A percentile compares a stretch with the other conserved stretches of the same genome.
Conservation (phyloP, 2,888 invertebrate genomes). For the Yponomeuta malinellus region DNA sequence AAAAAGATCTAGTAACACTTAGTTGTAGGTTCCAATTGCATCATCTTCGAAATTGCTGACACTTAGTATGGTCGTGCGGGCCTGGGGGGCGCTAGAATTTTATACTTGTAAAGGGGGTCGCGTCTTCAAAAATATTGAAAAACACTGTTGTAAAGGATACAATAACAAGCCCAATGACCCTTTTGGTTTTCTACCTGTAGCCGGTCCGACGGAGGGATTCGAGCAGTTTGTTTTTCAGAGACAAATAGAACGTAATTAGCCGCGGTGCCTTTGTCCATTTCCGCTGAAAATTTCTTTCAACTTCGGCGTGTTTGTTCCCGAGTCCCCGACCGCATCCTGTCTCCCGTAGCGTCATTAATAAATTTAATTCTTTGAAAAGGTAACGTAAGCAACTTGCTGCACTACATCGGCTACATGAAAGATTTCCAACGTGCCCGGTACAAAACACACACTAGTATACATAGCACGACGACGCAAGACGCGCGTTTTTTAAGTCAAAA, state of each 20-base stretch:
- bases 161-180: not conserved
- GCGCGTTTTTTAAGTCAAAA: too few relatives aligned
- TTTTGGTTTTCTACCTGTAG: constrained; percentile 27
- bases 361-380: constrained; percentile 31
- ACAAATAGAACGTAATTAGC: constrained; percentile 61
- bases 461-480: too few relatives aligned
- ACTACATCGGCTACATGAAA: not conserved
- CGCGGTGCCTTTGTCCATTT: constrained; percentile 56
- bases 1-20: too few relatives aligned
- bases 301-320: constrained; percentile 21
- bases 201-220: constrained; percentile 33
- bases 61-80: too few relatives aligned
- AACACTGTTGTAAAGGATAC: not conserved
- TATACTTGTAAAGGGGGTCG: too few relatives aligned
- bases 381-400: not conserved
- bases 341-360: constrained; percentile 33
- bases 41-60: too few relatives aligned
- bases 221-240: constrained; percentile 49
- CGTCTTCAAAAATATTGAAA: too few relatives aligned
- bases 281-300: constrained; percentile 53
- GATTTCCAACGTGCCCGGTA: not conserved
- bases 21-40: too few relatives aligned
- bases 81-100: too few relatives aligned
- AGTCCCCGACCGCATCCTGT: constrained; percentile 34
- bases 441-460: not conserved